Evolutionary conservation across 2,888 invertebrate species (phyloP), one percentile per base, ranked within the genome.

Genomic region (Liopterus haemorrhoidalis): DNA sequence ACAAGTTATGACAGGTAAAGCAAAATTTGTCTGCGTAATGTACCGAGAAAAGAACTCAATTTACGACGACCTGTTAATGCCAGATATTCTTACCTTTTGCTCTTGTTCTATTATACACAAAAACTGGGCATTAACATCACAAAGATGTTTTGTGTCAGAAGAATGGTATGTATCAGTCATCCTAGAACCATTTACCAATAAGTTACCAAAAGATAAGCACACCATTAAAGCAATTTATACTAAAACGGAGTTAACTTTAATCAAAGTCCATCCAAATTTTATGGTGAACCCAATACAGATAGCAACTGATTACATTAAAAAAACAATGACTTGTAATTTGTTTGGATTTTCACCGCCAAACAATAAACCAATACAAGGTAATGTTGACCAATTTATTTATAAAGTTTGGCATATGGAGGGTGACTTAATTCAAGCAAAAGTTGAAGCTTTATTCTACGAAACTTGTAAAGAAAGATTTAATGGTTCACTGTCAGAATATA

Each of bases 321-420:
- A 12, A 20, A 35, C 28, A 4, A 25, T 8, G n/a, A 36, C 11
- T 22, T 44, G 43, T 37, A 24, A 44, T 16, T 44, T 44, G 12
- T 44, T 12, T 37, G 43, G 43, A 12, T 44, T 44, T 44, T 31
- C 43, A 9, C 14, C 43, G 5, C 43, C 43, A 6, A 22, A 44
- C 18, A 31, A 31, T 15, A 20, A 37, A 44, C 22, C 43, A 2
- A 30, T 44, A 18, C 15, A 15, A 21, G 43, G 43, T 19, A 30
- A n/a, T 18, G 5, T 15, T 18, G 12, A 37, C 8, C 9, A 5
- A 24, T 20, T 44, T 16, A 30, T 44, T 44, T 44, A 44, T 30
- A 44, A 44, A 44, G 31, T 44, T n/a, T 44, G 43, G 43, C 30
- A 44, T 18, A 44, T 44, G 43, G 22, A 44, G 19, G 43, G 43